phyloP scores from a whole-genome alignment of 2,797 vertebrate genomes.

The Acanthiza pusilla region DNA sequence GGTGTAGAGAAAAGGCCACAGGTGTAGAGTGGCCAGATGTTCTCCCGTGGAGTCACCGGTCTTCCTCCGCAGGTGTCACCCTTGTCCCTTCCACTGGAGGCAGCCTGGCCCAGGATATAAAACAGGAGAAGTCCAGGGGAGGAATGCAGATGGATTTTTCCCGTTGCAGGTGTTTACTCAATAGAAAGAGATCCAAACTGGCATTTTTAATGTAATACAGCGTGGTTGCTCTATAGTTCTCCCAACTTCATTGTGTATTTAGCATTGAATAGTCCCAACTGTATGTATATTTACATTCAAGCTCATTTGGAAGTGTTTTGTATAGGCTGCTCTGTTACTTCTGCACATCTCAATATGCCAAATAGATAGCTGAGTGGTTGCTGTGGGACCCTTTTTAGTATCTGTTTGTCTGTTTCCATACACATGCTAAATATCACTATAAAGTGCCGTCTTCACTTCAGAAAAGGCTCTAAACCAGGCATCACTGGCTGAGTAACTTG shows the following conservation, averaged over 20 bases:
- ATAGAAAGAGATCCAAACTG: not conserved
- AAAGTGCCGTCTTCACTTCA: not conserved
- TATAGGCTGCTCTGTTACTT: not conserved
- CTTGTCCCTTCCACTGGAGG: not conserved
- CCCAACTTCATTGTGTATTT: not conserved
- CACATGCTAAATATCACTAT: not conserved
- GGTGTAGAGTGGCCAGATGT: not conserved
- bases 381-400: not conserved
- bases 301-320: not conserved
- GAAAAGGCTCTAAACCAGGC: not conserved
- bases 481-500: not conserved
- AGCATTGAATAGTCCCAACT: not conserved
- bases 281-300: not conserved
- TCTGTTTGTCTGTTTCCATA: not conserved
- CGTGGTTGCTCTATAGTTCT: not conserved
- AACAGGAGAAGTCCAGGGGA: not conserved
- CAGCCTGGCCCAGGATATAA: not conserved
- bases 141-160: not conserved
- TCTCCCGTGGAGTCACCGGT: not conserved
- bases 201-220: not conserved
- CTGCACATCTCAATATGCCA: not conserved
- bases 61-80: accelerated
- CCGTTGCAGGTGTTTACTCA: accelerated
- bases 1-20: not conserved
- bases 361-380: not conserved